These are phyloP conservation scores for Orius insidiosus DNA, from an alignment of 1,140 invertebrate genomes.

Conservation along the genomic window DNA sequence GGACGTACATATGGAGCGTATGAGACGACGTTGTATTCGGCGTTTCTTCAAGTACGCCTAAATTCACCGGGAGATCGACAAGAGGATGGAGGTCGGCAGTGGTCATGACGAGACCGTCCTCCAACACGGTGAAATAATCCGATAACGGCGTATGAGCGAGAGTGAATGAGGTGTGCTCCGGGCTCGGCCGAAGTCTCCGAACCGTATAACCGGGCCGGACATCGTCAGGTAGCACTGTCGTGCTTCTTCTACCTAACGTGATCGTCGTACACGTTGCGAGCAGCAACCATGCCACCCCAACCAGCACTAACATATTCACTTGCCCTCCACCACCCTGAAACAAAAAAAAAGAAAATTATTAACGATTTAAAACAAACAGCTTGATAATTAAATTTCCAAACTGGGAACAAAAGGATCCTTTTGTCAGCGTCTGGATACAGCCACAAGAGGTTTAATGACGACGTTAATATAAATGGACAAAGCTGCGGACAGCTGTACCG, in stretches of 20 bases:
- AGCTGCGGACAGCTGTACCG: no score
- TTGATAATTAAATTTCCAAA: no score
- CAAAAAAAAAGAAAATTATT: no score
- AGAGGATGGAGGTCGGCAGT: slow-evolving; percentile 63
- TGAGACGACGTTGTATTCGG: slow-evolving; percentile 61
- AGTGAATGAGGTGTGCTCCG: slow-evolving; percentile 37
- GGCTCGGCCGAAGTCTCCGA: slow-evolving; percentile 41
- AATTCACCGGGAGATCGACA: slow-evolving; percentile 57
- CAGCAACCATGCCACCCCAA: slow-evolving; percentile 4
- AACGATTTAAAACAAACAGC: no score
- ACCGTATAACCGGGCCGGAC: slow-evolving; percentile 70
- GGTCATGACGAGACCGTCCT: slow-evolving; percentile 77
- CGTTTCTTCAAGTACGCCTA: slow-evolving; percentile 62
- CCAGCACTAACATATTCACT: slow-evolving; percentile 8
- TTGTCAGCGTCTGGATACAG: no score
- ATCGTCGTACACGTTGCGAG: not conserved
- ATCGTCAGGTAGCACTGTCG: slow-evolving; percentile 41
- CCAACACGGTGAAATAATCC: slow-evolving; percentile 69
- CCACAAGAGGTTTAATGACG: no score
- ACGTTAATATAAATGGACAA: no score
- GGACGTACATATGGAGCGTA: slow-evolving; percentile 59
- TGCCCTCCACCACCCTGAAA: not conserved
- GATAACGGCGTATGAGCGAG: slow-evolving; percentile 59
- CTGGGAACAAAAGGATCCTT: no score
- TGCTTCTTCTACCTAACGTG: slow-evolving; percentile 17